These are phyloP conservation scores for Anolis sagrei DNA, from an alignment of 2,113 vertebrate species.

Conservation along the genomic window DNA sequence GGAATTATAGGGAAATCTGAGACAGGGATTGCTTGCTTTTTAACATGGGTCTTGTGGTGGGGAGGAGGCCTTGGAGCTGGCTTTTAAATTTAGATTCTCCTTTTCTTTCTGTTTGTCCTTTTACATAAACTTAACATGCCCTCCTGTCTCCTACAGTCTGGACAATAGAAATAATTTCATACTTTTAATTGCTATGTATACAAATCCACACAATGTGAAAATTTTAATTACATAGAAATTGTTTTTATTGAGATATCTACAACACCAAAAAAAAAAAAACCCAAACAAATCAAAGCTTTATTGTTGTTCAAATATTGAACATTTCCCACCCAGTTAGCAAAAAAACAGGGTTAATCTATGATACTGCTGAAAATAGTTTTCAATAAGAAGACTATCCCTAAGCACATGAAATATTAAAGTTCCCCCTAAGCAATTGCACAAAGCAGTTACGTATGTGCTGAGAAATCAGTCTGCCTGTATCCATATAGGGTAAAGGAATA, in stretches of 20 bases:
- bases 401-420: background rate
- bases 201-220: background rate
- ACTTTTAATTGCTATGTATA: background rate
- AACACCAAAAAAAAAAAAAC: background rate
- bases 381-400: background rate
- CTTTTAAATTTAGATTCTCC: constrained; percentile 2
- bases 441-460: background rate
- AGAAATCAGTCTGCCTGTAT: background rate
- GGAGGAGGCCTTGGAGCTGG: constrained; percentile 29
- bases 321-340: background rate
- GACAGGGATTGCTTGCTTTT: constrained; percentile 20
- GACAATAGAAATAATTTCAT: constrained; percentile 29
- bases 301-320: background rate
- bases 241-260: background rate
- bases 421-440: background rate
- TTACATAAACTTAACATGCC: background rate
- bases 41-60: background rate
- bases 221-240: background rate
- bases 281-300: background rate
- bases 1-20: constrained; percentile 30
- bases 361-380: background rate
- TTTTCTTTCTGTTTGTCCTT: constrained; percentile 28
- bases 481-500: background rate
- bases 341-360: background rate
- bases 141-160: background rate